Evolutionary conservation across 2,888 invertebrate species (phyloP), one percentile per base, ranked within the genome.

Genomic region (Drosophila vallismaia): DNA sequence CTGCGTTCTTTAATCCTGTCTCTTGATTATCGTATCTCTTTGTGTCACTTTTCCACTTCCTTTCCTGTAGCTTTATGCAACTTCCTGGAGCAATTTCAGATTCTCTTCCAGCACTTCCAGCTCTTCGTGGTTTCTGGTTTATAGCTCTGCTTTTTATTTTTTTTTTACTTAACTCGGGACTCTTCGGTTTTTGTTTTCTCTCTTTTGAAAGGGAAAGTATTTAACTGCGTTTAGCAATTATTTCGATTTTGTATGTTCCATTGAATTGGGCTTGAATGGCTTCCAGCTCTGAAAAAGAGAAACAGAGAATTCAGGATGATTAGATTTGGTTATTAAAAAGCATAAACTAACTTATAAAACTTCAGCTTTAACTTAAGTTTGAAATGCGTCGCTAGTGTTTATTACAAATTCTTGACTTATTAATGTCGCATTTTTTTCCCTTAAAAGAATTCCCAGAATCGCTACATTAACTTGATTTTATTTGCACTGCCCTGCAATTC

Each of bases 41-140:
- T 48, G 14, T 72, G 42, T 48, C 45, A 31, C 2, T 36, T 46
- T 50, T 62, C 38, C 29, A 45, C 36, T 52, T 14, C 40, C 55
- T 52, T 12, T 38, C 2, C 38, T 24, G 76, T 82, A 71, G 68
- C 74, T 86, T 64, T 58, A 70, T 78, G 82, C 82, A 86, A 85
- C 76, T 82, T 85, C 85, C 69, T 79, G 74, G 64, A 67, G 70
- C 75, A 75, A 75, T 83, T 83, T 70, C 62, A 14, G 33, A 12
- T 42, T 63, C 42, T 44, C 42, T 28, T 12, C 36, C 2, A 36
- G 19, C 19, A 19, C 19, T 19, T 19, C 19, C 19, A 19, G 33
- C 33, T 59, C 60, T 45, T 26, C 8, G 33, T 45, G 45, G 63
- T 68, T 62, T 12, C 31, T 53, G 36, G 51, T 9, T 14, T 19